These are phyloP conservation scores for Acrocephalus scirpaceus DNA, from an alignment of 2,797 vertebrate genomes.

Conservation along the genomic window DNA sequence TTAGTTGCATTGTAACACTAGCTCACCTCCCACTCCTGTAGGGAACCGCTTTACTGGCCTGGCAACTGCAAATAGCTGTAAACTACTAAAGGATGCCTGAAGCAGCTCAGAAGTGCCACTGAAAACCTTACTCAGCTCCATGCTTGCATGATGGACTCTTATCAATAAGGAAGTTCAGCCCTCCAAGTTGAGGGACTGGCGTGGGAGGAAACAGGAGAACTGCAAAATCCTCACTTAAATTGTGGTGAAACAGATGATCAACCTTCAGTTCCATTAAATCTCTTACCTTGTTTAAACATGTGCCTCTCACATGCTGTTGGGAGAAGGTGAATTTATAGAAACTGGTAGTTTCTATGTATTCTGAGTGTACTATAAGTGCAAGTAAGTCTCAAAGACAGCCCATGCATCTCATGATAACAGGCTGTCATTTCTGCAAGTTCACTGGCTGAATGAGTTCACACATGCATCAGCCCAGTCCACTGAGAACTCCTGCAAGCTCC, in stretches of 20 bases:
- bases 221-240: background rate
- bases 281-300: background rate
- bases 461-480: background rate
- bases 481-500: background rate
- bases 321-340: background rate
- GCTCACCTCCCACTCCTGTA: background rate
- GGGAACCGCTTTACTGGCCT: background rate
- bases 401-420: background rate
- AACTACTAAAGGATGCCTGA: background rate
- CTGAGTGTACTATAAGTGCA: background rate
- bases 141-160: background rate
- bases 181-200: background rate
- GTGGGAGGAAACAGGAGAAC: background rate
- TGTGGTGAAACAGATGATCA: conserved; percentile 6
- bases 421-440: conserved; percentile 2
- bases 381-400: background rate
- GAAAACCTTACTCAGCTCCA: background rate
- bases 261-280: background rate
- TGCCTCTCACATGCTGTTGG: background rate
- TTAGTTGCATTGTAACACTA: background rate
- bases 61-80: background rate
- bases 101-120: background rate
- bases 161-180: background rate
- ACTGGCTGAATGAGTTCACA: background rate
- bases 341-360: background rate